Evolutionary conservation across 2,113 vertebrate species (phyloP), one percentile per base, ranked within the genome.

Genomic region (Ursus arctos): DNA sequence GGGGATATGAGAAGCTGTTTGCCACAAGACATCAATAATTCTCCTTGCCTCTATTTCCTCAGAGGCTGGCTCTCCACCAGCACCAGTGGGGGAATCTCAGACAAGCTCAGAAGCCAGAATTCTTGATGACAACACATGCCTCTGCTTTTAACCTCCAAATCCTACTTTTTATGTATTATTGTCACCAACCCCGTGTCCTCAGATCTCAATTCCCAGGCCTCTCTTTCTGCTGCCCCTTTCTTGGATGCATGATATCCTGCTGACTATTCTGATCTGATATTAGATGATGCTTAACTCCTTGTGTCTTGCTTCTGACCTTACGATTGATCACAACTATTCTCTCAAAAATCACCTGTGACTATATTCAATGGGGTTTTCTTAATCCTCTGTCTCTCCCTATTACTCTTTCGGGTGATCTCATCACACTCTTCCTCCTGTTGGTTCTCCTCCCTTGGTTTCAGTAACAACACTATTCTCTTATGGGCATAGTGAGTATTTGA

Each of bases 311-410:
- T 97, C 63, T 72, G 49, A 81, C 24, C 11, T 88, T 69, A 71
- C 14, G 83, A 80, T 2, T 47, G 65, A 82, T 51, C 61, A 94
- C 51, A 43, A 76, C 18, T 84, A n/a, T 28, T 82, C 24, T 88
- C 84, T 95, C 79, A 47, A 95, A 95, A n/a, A 10, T 47, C n/a
- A 86, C 14, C 22, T 71, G 53, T 22, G 74, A 89, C 76, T 88
- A 71, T 49, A 94, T 59, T 72, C 24, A 91, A 67, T 21, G 57
- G 26, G 11, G 12, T 83, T 96, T 96, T 76, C 87, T 94, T 15
- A 76, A 15, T 81, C 61, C 21, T 71, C 21, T 71, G 1, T 28
- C 31, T 81, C 53, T 65, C 47, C 74, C 11, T 8, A 51, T 22
- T 55, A 79, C 40, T 9, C n/a, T 71, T 16, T 36, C 71, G 77